Conservation (phyloP, 2,797 vertebrate species). For the Aulostomus chinensis region DNA sequence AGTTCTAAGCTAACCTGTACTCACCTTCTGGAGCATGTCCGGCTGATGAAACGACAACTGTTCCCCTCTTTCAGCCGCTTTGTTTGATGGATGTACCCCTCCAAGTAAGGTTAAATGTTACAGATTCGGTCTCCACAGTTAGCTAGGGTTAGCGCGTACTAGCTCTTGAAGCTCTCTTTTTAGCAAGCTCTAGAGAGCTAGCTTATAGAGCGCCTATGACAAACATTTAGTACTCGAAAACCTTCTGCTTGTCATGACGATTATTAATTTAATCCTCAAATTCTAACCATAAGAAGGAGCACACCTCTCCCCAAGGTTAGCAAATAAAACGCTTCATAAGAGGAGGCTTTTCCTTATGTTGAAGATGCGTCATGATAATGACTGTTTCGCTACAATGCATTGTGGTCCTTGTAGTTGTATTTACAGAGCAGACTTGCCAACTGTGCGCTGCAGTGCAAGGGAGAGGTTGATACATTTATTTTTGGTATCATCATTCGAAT, state of each 20-base stretch:
- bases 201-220: conserved; percentile 7
- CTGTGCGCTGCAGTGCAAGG: too few species aligned
- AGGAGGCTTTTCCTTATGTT: conserved; percentile 69
- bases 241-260: not conserved
- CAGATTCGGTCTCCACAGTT: conserved; percentile 36
- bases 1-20: not conserved
- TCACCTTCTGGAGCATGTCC: not conserved
- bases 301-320: conserved; percentile 49
- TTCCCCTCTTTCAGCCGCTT: not conserved
- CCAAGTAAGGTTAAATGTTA: conserved; percentile 7
- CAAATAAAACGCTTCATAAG: conserved; percentile 55
- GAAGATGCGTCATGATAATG: conserved; percentile 74
- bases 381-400: conserved; percentile 64
- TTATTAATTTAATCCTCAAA: not conserved
- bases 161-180: conserved; percentile 37
- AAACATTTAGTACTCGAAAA: not conserved
- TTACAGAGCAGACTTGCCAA: not conserved
- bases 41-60: not conserved
- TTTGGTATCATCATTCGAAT: too few species aligned
- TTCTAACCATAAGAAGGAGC: conserved; percentile 27
- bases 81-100: not conserved
- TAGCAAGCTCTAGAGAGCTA: conserved; percentile 33
- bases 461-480: too few species aligned
- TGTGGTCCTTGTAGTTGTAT: conserved; percentile 67
- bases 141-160: conserved; percentile 58